phyloP scores from a whole-genome alignment of 92 coral and sea anemone genomes.

The Paramuricea clavata region DNA sequence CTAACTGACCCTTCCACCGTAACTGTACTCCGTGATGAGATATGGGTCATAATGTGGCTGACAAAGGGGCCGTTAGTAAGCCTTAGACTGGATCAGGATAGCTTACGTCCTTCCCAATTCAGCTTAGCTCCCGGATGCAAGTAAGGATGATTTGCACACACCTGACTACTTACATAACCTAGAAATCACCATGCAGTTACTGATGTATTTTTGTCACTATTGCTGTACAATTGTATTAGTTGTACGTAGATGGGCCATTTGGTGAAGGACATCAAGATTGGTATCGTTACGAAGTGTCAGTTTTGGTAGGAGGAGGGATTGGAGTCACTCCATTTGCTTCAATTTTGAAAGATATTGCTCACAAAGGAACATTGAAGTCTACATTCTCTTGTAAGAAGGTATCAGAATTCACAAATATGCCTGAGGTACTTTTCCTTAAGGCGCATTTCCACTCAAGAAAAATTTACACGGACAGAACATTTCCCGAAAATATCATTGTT shows the following conservation, averaged over 20 bases:
- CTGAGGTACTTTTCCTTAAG: too few relatives aligned
- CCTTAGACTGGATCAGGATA: too few relatives aligned
- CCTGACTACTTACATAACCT: background rate
- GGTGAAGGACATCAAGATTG: conserved; percentile 53
- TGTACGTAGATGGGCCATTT: conserved; percentile 48
- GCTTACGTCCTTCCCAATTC: too few relatives aligned
- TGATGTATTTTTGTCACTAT: background rate
- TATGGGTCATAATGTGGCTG: too few relatives aligned
- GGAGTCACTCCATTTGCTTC: conserved; percentile 49
- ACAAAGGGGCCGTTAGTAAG: too few relatives aligned
- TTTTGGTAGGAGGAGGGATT: conserved; percentile 47
- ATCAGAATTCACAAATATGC: background rate
- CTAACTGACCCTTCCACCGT: too few relatives aligned
- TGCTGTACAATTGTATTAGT: background rate
- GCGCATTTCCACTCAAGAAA: too few relatives aligned
- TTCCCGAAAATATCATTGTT: too few relatives aligned
- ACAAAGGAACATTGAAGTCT: conserved; percentile 37
- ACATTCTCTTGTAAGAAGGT: conserved; percentile 46
- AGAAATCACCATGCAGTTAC: background rate
- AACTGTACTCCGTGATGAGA: too few relatives aligned
- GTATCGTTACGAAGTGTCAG: conserved; percentile 44
- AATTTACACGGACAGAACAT: too few relatives aligned
- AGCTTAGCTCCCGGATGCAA: too few relatives aligned
- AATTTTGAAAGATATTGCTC: conserved; percentile 38
- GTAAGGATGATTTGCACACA: too few relatives aligned